Evolutionary conservation across 1,140 invertebrate species (phyloP).

Genomic region (Drepana arcuata): DNA sequence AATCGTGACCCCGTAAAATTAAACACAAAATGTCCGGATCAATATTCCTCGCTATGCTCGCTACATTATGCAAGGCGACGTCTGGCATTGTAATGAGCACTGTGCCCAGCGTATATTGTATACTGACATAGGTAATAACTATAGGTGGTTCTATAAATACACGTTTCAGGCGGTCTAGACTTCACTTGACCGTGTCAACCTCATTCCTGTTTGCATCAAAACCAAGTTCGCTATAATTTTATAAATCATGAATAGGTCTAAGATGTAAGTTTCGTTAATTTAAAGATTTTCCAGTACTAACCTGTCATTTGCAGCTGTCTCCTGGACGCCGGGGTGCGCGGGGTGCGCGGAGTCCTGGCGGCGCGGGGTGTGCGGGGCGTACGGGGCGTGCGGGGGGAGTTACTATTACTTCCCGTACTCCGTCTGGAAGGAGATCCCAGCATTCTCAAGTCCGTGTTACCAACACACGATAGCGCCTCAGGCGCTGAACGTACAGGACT

Average conservation of each 20-base stretch:
- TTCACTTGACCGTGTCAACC: no score
- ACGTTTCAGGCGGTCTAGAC: no score
- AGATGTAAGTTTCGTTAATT: no score
- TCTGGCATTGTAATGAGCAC: no score
- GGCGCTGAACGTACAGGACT: constrained; percentile 42
- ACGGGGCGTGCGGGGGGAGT: constrained; percentile 38
- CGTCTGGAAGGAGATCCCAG: constrained; percentile 50
- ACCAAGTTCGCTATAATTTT: no score
- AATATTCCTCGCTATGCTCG: not conserved
- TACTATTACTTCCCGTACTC: constrained; percentile 24
- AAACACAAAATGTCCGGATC: not conserved
- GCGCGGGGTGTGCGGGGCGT: constrained; percentile 52
- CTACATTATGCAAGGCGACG: not conserved
- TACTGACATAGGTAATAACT: no score
- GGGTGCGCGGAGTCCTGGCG: constrained; percentile 44
- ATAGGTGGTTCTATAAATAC: no score
- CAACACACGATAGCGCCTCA: constrained; percentile 50
- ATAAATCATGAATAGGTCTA: no score
- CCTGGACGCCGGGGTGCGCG: constrained; percentile 55
- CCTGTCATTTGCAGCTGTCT: constrained; percentile 67
- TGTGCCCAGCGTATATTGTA: no score
- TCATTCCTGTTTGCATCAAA: no score
- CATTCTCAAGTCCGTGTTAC: constrained; percentile 51
- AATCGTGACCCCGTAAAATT: not conserved
- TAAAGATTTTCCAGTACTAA: no score